phyloP scores from a whole-genome alignment of 2,888 invertebrate species.

The Phoenoteleia sp. region DNA sequence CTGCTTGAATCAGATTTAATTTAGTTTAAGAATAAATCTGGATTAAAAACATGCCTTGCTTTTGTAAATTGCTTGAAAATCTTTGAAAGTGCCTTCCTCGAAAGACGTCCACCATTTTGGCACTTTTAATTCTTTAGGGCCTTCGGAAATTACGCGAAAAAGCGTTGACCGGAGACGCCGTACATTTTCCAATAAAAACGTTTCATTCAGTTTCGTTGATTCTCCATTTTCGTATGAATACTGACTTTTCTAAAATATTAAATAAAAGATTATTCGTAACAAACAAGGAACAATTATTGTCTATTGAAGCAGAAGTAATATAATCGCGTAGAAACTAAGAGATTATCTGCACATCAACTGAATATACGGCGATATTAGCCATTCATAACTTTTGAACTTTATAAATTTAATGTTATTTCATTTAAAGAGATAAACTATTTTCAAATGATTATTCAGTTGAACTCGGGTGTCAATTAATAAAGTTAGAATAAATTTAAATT shows the following conservation, averaged over 20 bases:
- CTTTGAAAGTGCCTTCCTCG: constrained; percentile 78
- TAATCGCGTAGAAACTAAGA: too few species aligned
- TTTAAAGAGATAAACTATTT: too few species aligned
- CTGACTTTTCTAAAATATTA: constrained; percentile 50
- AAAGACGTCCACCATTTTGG: constrained; percentile 83
- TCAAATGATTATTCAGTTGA: too few species aligned
- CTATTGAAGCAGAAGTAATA: too few species aligned
- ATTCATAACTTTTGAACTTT: too few species aligned
- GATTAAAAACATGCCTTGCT: constrained; percentile 76
- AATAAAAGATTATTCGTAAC: neutral
- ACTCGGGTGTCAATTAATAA: too few species aligned
- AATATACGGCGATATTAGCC: too few species aligned
- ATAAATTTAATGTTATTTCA: too few species aligned
- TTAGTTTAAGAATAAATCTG: too few species aligned
- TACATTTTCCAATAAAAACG: constrained; percentile 75
- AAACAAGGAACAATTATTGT: neutral
- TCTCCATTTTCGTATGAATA: constrained; percentile 36
- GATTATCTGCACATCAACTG: too few species aligned
- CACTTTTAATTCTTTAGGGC: constrained; percentile 74
- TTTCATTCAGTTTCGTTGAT: constrained; percentile 72
- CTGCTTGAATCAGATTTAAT: too few species aligned
- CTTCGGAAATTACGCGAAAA: constrained; percentile 74
- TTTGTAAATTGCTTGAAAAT: constrained; percentile 78
- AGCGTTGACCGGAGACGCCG: constrained; percentile 74
- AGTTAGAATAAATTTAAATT: too few species aligned